Conservation (phyloP, 2,888 invertebrate genomes). For the Asteroscopus sphinx region DNA sequence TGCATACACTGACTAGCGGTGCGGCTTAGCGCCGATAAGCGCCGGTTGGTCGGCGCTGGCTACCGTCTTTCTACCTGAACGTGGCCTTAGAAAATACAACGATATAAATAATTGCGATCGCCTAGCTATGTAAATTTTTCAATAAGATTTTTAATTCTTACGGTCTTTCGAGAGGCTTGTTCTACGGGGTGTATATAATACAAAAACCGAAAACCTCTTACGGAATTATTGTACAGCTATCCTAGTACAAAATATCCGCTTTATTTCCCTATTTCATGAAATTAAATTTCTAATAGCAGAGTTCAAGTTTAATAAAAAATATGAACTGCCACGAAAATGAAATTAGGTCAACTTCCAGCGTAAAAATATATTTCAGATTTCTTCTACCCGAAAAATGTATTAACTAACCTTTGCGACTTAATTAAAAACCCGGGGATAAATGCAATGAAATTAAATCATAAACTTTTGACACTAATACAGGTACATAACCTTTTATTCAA, state of each 20-base stretch:
- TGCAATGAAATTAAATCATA: constrained; percentile 80
- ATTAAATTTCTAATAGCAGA: background rate
- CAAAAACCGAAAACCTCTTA: no score
- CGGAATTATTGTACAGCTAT: no score
- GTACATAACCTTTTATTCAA: constrained; percentile 85
- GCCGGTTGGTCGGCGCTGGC: no score
- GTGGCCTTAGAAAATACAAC: no score
- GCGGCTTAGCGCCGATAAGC: no score
- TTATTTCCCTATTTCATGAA: background rate
- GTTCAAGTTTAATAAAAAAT: constrained; percentile 10
- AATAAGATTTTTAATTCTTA: background rate
- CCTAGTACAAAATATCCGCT: background rate
- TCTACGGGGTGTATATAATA: no score
- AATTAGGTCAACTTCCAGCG: constrained; percentile 33
- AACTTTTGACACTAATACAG: constrained; percentile 77
- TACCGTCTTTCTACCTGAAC: no score
- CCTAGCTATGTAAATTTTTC: background rate
- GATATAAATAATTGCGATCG: background rate
- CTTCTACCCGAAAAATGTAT: constrained; percentile 24
- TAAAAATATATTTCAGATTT: constrained; percentile 22
- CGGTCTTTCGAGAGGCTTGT: background rate
- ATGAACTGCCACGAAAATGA: constrained; percentile 21
- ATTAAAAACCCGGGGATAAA: constrained; percentile 54
- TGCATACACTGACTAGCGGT: no score
- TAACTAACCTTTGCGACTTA: constrained; percentile 36